These are phyloP conservation scores for Mobula hypostoma DNA, from an alignment of 2,113 vertebrate genomes.

Conservation along the genomic window DNA sequence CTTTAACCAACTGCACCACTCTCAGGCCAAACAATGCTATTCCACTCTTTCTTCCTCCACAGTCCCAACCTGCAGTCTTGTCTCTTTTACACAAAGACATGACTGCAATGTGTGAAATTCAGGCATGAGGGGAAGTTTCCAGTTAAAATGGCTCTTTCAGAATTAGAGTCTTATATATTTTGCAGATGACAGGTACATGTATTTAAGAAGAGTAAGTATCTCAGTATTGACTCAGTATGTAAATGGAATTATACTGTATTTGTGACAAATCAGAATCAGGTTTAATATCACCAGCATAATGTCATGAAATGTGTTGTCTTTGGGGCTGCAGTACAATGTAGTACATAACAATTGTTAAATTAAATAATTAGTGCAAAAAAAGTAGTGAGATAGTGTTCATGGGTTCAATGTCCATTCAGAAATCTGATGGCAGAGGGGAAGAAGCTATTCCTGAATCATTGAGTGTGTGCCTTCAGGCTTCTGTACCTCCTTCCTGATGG, in stretches of 20 bases:
- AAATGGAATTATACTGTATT: background rate
- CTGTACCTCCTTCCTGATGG: too few relatives aligned
- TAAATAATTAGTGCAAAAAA: too few relatives aligned
- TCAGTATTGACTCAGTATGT: background rate
- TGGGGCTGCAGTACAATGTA: too few relatives aligned
- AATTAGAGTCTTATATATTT: background rate
- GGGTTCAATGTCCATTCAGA: too few relatives aligned
- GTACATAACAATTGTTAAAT: too few relatives aligned
- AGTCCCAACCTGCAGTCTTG: background rate
- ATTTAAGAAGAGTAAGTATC: background rate
- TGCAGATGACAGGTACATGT: background rate
- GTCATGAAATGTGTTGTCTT: too few relatives aligned
- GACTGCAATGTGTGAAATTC: background rate
- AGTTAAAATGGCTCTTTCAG: too few relatives aligned
- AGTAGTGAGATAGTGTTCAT: too few relatives aligned
- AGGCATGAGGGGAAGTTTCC: background rate
- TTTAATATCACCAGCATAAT: too few relatives aligned
- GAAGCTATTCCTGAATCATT: too few relatives aligned
- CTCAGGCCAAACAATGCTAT: constrained; percentile 31
- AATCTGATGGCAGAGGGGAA: too few relatives aligned
- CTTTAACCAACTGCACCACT: constrained; percentile 36
- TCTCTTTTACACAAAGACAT: background rate
- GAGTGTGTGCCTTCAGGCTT: too few relatives aligned
- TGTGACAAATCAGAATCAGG: background rate
- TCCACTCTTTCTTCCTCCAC: background rate